Evolutionary conservation across 2,113 vertebrate genomes (phyloP).

Genomic region (Myrmecophaga tridactyla): DNA sequence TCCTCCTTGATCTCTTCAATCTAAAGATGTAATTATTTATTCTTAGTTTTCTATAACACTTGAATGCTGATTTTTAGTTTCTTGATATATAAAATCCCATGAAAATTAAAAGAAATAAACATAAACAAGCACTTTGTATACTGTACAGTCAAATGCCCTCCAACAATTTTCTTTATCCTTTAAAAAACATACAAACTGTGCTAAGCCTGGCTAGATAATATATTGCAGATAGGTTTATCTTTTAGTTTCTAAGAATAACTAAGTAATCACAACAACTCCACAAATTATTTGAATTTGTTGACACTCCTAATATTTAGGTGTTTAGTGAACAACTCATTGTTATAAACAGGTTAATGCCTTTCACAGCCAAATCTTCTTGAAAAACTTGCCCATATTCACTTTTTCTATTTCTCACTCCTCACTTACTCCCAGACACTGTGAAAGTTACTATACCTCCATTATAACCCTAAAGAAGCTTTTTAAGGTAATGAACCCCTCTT

Average conservation of each 20-base stretch:
- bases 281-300: slow-evolving; percentile 14
- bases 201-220: neutral
- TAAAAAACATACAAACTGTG: neutral
- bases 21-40: neutral
- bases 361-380: neutral
- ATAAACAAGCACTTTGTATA: neutral
- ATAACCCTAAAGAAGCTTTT: neutral
- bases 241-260: neutral
- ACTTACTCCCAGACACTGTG: neutral
- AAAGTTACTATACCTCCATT: neutral
- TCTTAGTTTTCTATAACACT: neutral
- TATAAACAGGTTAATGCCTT: slow-evolving; percentile 21
- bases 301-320: neutral
- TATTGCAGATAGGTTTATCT: neutral
- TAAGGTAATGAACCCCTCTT: neutral
- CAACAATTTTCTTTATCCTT: neutral
- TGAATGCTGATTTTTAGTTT: neutral
- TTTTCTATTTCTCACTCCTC: slow-evolving; percentile 18
- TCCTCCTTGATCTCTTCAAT: neutral
- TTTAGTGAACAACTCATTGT: slow-evolving; percentile 33
- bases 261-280: neutral
- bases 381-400: neutral
- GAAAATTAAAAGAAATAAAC: neutral
- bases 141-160: neutral
- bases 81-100: neutral